These are phyloP conservation scores for Harpalus rufipes DNA, from an alignment of 2,888 invertebrate species.

Conservation along the genomic window DNA sequence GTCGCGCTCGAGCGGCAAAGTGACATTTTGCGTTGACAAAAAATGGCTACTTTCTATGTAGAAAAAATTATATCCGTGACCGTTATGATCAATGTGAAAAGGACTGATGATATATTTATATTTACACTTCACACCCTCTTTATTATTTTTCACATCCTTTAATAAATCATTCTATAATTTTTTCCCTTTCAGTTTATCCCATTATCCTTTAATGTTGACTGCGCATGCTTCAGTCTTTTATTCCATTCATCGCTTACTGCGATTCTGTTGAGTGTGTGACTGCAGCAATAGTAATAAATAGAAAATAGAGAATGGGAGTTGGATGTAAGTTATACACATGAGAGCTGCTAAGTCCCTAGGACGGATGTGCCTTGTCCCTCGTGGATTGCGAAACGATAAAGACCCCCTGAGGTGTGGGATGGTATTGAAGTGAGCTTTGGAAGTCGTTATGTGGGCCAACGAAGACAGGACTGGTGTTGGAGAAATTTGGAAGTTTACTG, in stretches of 20 bases:
- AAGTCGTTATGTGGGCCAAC: not conserved
- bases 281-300: slow-evolving; percentile 31
- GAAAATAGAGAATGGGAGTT: slow-evolving; percentile 3
- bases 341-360: not conserved
- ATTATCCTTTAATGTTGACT: not conserved
- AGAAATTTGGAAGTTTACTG: too few species aligned
- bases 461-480: not conserved
- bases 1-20: too few species aligned
- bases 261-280: not conserved
- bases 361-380: not conserved
- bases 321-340: not conserved
- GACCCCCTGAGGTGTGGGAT: slow-evolving; percentile 43
- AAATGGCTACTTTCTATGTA: too few species aligned
- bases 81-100: too few species aligned
- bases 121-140: too few species aligned
- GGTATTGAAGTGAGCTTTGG: not conserved
- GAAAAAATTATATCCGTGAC: too few species aligned
- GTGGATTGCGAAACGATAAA: slow-evolving; percentile 38
- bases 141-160: too few species aligned
- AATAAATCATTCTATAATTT: too few species aligned
- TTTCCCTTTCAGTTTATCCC: not conserved
- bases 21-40: too few species aligned
- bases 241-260: slow-evolving; percentile 4
- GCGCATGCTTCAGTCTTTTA: slow-evolving; percentile 19
- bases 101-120: too few species aligned